These are phyloP conservation scores for Gerris buenoi DNA, from an alignment of 1,140 invertebrate genomes.

Conservation along the genomic window DNA sequence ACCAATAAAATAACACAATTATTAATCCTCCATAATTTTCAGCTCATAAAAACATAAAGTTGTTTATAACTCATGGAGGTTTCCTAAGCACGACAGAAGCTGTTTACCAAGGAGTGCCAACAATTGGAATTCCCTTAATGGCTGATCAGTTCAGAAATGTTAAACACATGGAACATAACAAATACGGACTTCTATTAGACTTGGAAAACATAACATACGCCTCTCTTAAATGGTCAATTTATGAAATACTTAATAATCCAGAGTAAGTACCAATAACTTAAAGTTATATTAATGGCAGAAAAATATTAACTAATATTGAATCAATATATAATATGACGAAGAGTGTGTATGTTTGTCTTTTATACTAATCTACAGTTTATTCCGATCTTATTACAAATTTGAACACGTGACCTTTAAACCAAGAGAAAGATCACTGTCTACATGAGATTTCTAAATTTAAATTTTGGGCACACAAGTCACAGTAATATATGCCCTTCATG, in stretches of 20 bases:
- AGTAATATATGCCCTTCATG: too few relatives aligned
- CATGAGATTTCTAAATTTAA: too few relatives aligned
- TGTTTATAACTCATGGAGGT: constrained; percentile 37
- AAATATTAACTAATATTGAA: too few relatives aligned
- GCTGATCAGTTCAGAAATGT: constrained; percentile 27
- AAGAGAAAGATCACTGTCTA: too few relatives aligned
- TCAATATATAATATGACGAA: too few relatives aligned
- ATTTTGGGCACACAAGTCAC: too few relatives aligned
- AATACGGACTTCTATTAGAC: constrained; percentile 25
- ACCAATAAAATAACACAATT: neutral
- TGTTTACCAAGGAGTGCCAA: constrained; percentile 31
- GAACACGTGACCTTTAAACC: too few relatives aligned
- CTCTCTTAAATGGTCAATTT: constrained; percentile 21
- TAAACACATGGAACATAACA: constrained; percentile 10
- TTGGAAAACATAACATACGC: constrained; percentile 28
- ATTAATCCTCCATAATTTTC: constrained; percentile 2
- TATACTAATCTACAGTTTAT: too few relatives aligned
- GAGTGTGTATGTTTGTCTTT: too few relatives aligned
- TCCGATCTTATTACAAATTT: too few relatives aligned
- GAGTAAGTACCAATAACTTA: constrained; percentile 25
- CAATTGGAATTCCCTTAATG: constrained; percentile 26
- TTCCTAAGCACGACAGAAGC: constrained; percentile 32
- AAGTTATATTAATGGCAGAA: too few relatives aligned
- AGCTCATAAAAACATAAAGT: constrained; percentile 29
- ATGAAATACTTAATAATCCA: constrained; percentile 21